phyloP scores from a whole-genome alignment of 1,140 invertebrate species.

The Ceratina japonica region DNA sequence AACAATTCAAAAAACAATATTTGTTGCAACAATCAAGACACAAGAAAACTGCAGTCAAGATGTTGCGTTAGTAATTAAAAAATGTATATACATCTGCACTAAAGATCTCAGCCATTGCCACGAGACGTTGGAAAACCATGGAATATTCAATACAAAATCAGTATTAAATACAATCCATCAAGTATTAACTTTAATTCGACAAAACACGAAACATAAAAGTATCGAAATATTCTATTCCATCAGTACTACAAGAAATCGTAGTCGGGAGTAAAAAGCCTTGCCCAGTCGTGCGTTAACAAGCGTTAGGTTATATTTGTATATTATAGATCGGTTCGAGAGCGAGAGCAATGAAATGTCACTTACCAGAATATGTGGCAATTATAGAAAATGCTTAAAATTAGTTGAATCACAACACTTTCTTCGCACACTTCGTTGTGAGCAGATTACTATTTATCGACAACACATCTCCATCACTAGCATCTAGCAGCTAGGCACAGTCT shows the following conservation, averaged over 20 bases:
- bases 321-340: slow-evolving; percentile 18
- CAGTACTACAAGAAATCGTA: not conserved
- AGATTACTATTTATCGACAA: slow-evolving; percentile 68
- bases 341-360: slow-evolving; percentile 54
- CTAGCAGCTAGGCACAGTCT: slow-evolving; percentile 71
- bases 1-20: too few relatives aligned
- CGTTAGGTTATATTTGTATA: slow-evolving; percentile 63
- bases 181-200: not conserved
- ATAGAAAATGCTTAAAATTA: slow-evolving; percentile 69
- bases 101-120: too few relatives aligned
- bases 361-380: slow-evolving; percentile 23
- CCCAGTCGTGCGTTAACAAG: not conserved
- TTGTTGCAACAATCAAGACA: too few relatives aligned
- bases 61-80: too few relatives aligned
- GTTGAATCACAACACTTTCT: slow-evolving; percentile 67
- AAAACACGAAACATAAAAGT: not conserved
- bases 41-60: too few relatives aligned
- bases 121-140: too few relatives aligned
- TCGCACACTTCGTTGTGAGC: slow-evolving; percentile 37
- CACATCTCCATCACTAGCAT: slow-evolving; percentile 69
- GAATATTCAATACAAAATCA: too few relatives aligned
- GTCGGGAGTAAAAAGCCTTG: not conserved
- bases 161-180: not conserved
- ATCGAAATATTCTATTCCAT: not conserved
- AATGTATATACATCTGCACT: too few relatives aligned